Evolutionary conservation across 2,888 invertebrate species (phyloP), one percentile per base, ranked within the genome.

Genomic region (Pollenia amentaria): DNA sequence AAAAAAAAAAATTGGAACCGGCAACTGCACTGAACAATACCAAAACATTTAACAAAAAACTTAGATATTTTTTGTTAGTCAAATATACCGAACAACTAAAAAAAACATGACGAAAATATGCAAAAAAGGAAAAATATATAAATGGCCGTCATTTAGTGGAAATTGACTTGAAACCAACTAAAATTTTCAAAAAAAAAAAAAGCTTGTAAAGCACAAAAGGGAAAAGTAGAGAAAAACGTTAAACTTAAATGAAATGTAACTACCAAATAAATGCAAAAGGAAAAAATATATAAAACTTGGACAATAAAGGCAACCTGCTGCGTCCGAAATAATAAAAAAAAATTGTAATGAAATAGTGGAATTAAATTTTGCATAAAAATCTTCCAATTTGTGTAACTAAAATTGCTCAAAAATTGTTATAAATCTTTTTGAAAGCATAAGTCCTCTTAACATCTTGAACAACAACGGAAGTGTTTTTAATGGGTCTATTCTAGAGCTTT

Each of bases 141-240:
- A 87, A 84, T 87, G 64, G 87, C 80, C 87, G 87, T 87, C 87
- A 87, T 87, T 87, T 87, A 87, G 84, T 77, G 77, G 80, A 87
- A 87, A 87, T 87, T 87, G 84, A 87, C 87, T 81, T 87, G 87
- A 84, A 79, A 87, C 87, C 87, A 77, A 84, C 84, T 81, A 62
- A 72, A 69, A 72, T 87, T 87, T 72, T 44, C 48, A 38, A 67
- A 78, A 82, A 83, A 70, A 16, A 29, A 48, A 14, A 11, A 38
- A 70, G 70, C 12, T 21, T 70, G 29, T 70, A 53, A 29, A 84
- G 75, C 7, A 60, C 51, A 75, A 62, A 21, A 53, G 69, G 64
- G 55, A 51, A 77, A 73, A 82, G 40, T 65, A 40, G 11, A 44
- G 51, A 53, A 73, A 82, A 69, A 73, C 60, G 62, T 62, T 53